Conservation (phyloP, 1,140 invertebrate genomes). For the Apis florea region DNA sequence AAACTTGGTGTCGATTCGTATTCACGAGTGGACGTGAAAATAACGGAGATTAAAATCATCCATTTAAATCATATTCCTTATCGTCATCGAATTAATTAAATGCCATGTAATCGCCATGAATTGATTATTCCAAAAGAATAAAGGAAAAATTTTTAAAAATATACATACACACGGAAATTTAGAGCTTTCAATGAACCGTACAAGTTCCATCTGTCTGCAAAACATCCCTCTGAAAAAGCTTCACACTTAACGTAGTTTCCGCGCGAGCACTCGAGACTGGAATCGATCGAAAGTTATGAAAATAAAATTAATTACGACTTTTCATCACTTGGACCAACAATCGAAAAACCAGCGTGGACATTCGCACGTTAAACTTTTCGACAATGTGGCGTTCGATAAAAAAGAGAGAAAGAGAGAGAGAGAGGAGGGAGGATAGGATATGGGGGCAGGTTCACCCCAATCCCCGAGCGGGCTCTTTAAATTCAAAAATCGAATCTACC, state of each 20-base stretch:
- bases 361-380: constrained; percentile 60
- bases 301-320: constrained; percentile 30
- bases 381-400: constrained; percentile 62
- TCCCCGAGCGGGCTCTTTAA: constrained; percentile 73
- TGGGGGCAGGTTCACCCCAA: constrained; percentile 69
- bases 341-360: constrained; percentile 26
- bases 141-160: too few relatives aligned
- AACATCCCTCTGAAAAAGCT: too few relatives aligned
- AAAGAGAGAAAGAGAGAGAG: constrained; percentile 52
- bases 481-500: constrained; percentile 79
- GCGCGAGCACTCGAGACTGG: background rate
- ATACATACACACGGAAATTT: too few relatives aligned
- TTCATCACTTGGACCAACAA: background rate
- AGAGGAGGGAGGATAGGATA: constrained; percentile 22
- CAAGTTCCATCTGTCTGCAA: too few relatives aligned
- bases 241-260: background rate
- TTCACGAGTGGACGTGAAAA: constrained; percentile 33
- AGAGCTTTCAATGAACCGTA: too few relatives aligned
- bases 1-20: constrained; percentile 28
- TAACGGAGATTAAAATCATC: constrained; percentile 13
- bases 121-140: too few relatives aligned
- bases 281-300: background rate
- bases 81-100: too few relatives aligned
- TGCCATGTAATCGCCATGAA: too few relatives aligned
- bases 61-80: background rate